Conservation (phyloP, 2,113 vertebrate genomes). For the Sylvia atricapilla region DNA sequence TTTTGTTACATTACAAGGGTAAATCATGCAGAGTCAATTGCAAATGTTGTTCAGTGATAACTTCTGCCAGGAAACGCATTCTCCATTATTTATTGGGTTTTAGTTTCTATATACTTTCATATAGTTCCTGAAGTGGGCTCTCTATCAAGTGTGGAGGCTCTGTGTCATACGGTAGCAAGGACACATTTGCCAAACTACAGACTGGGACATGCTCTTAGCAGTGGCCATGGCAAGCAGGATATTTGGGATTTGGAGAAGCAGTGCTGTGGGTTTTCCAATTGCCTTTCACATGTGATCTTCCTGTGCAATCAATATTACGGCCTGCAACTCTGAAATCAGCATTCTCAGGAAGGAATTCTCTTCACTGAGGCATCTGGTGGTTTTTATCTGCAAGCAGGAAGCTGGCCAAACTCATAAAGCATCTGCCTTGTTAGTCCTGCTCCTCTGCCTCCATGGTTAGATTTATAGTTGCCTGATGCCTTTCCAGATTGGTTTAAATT, state of each 20-base stretch:
- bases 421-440: background rate
- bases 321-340: background rate
- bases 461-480: background rate
- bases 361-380: background rate
- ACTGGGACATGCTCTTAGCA: background rate
- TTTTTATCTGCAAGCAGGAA: background rate
- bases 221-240: background rate
- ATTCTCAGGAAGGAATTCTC: background rate
- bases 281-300: background rate
- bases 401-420: background rate
- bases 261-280: accelerated
- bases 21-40: accelerated
- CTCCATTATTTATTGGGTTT: background rate
- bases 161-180: background rate
- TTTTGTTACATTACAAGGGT: background rate
- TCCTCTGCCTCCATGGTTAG: background rate
- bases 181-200: accelerated
- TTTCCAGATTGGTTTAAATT: background rate
- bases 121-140: background rate
- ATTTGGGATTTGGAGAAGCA: background rate
- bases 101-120: background rate
- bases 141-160: background rate
- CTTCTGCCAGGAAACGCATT: background rate
- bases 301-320: background rate
- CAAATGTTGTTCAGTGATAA: background rate